Base-by-base conservation (phyloP, 2,113 vertebrate genomes). In the Morone chrysops region DNA sequence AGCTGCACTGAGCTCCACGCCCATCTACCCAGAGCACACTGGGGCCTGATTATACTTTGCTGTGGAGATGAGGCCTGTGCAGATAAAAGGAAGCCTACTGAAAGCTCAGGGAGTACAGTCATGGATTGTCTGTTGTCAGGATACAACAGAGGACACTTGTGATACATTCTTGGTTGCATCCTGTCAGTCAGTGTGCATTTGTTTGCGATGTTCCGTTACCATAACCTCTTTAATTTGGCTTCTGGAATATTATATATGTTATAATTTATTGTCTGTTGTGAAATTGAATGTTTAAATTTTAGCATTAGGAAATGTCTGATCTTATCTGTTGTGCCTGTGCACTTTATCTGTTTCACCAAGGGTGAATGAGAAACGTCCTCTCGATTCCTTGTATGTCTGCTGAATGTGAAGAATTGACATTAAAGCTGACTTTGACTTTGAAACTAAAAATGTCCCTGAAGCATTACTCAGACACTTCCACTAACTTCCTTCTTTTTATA, bases 1-100 rank as follows among this genome's bases (percentile, higher is more conserved):
- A 88, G 87, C 87, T 89, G 85, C 76, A 88, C 80, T 75, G 68
- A 83, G 60, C 48, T 85, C 86, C 87, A 89, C 89, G 70, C 88
- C 92, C 85, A 84, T 87, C 60, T 77, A 70, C 41, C 80, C 90
- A 66, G 65, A 78, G 74, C 70, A 85, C 85, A 88, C 70, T 80
- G 61, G 75, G 77, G 85, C 68, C 75, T 83, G 80, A 91, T 89
- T 68, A 75, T 70, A 61, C 61, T 80, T 56, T 68, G 41, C 63
- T 45, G 54, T 48, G 45, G 53, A 40, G 56, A 75, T 47, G 48
- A 78, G 62, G 73, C 69, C 53, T 86, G 14, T 53, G 5, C 65
- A 70, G 77, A 86, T 77, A 63, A 80, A 62, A 77, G n/a, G n/a
- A 60, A 9, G 13, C 75, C n/a, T 7, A 5, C 25, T 74, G 57